Evolutionary conservation across 2,888 invertebrate genomes (phyloP).

Genomic region (Amphipyra tragopoginis): DNA sequence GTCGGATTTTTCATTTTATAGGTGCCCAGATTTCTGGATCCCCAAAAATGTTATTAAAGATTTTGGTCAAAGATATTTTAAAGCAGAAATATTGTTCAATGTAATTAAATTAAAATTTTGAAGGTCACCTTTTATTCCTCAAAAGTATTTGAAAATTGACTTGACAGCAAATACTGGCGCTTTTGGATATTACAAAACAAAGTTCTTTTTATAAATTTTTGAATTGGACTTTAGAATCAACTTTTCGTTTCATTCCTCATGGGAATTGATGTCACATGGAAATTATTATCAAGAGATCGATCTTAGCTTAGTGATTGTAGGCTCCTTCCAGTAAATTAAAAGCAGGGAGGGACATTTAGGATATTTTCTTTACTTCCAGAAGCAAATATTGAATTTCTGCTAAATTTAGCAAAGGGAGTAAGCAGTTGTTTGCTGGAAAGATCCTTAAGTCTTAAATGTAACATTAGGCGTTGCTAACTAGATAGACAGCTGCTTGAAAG

Average conservation of each 20-base stretch:
- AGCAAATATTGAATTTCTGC: constrained; percentile 40
- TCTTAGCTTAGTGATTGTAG: constrained; percentile 82
- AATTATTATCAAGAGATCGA: constrained; percentile 78
- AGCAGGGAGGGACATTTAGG: constrained; percentile 23
- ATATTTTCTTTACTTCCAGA: constrained; percentile 13
- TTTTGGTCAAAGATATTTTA: not conserved
- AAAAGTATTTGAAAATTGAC: constrained; percentile 64
- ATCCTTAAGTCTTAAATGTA: constrained; percentile 83
- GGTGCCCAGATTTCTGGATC: constrained; percentile 1
- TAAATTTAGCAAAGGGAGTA: constrained; percentile 27
- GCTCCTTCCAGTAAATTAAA: constrained; percentile 82
- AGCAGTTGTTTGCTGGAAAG: constrained; percentile 74
- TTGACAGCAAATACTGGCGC: constrained; percentile 84
- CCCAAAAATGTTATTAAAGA: not conserved
- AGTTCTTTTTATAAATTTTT: constrained; percentile 62
- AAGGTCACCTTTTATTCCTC: constrained; percentile 64
- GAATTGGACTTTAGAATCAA: constrained; percentile 75
- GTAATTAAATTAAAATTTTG: not conserved
- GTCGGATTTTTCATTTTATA: not conserved
- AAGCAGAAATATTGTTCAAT: not conserved
- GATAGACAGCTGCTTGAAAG: constrained; percentile 89
- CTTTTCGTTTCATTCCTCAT: constrained; percentile 90
- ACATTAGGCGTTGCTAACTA: constrained; percentile 89
- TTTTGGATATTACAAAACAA: constrained; percentile 85
- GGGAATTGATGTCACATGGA: constrained; percentile 85